Percentiles rank a stretch among this genome's conserved stretches.
These are phyloP conservation scores for Schizotus pectinicornis DNA, from an alignment of 2,888 invertebrate genomes.

Conservation along the genomic window DNA sequence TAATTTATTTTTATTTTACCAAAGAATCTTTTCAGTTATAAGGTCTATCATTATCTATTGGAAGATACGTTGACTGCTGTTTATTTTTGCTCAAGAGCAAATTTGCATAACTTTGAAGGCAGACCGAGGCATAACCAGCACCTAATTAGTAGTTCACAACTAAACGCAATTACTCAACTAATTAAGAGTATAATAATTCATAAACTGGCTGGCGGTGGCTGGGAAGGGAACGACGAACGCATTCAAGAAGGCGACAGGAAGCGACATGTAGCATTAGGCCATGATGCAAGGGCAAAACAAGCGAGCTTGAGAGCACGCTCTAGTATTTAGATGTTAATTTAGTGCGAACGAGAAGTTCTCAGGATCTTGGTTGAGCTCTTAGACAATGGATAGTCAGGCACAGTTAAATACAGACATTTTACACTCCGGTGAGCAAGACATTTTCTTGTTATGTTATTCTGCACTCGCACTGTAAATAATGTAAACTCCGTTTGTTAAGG, in stretches of 20 bases:
- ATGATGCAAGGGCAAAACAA: constrained; percentile 23
- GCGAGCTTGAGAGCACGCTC: constrained; percentile 26
- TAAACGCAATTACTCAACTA: constrained; percentile 45
- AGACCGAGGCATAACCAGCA: constrained; percentile 29
- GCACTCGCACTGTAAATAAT: constrained; percentile 47
- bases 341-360: constrained; percentile 55
- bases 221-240: constrained; percentile 4
- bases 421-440: constrained; percentile 56
- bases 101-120: constrained; percentile 29
- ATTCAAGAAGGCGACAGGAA: constrained; percentile 35
- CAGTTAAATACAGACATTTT: constrained; percentile 60
- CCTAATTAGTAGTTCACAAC: constrained; percentile 43
- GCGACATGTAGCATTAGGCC: constrained; percentile 19
- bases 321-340: constrained; percentile 57
- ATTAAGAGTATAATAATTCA: constrained; percentile 46
- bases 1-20: no score
- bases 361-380: constrained; percentile 46
- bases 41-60: no score
- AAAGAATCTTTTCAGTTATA: no score
- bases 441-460: constrained; percentile 50
- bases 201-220: constrained; percentile 37
- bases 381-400: constrained; percentile 57
- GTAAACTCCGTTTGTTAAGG: constrained; percentile 37
- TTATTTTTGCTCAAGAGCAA: background rate
- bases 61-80: no score